Percentiles rank a stretch among this genome's conserved stretches.
Evolutionary conservation across 2,113 vertebrate species (phyloP).

Genomic region (Phalacrocorax brasilianus): DNA sequence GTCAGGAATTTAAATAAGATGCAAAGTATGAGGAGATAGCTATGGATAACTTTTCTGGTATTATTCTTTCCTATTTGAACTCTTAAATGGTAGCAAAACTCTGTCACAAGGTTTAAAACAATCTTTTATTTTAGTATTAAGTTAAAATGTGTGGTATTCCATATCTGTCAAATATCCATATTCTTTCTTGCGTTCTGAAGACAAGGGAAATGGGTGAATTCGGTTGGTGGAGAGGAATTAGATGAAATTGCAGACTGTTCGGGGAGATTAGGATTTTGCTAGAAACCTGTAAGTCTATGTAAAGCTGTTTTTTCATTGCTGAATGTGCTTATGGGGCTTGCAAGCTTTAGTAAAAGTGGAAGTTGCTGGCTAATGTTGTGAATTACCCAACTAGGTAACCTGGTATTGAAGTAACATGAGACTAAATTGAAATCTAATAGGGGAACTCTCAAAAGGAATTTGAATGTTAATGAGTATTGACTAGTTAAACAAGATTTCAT

Average conservation of each 20-base stretch:
- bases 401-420: not conserved
- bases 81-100: not conserved
- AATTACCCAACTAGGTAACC: not conserved
- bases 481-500: not conserved
- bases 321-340: not conserved
- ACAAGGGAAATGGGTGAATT: not conserved
- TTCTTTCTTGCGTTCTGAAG: not conserved
- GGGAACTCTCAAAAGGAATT: not conserved
- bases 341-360: not conserved
- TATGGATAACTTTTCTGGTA: not conserved
- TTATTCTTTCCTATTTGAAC: not conserved
- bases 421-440: not conserved
- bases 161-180: not conserved
- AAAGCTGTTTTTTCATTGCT: not conserved
- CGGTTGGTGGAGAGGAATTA: not conserved
- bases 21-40: not conserved
- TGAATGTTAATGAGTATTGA: not conserved
- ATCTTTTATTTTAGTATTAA: not conserved
- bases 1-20: not conserved
- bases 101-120: not conserved
- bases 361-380: not conserved
- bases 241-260: not conserved
- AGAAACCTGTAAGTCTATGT: not conserved
- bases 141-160: not conserved
- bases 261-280: not conserved